phyloP scores from a whole-genome alignment of 2,888 invertebrate species.

The Lasioglossum zephyrum region DNA sequence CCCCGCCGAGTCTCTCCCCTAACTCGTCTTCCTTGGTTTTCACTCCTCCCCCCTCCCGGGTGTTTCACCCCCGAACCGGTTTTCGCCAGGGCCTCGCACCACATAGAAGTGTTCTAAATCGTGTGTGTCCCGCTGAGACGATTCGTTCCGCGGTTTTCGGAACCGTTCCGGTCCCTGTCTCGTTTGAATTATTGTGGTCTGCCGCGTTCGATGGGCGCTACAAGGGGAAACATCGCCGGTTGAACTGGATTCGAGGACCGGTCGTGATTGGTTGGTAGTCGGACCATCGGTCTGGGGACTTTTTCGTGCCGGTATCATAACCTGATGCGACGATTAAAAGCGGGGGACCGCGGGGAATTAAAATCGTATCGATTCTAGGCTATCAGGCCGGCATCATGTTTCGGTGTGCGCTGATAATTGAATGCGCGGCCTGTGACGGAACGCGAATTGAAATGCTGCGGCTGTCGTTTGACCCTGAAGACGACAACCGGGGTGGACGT shows the following conservation, averaged over 20 bases:
- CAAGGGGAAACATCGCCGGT: neutral
- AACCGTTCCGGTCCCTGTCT: constrained; percentile 41
- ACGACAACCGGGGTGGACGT: neutral
- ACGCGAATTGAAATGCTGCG: neutral
- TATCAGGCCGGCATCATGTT: neutral
- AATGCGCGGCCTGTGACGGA: neutral
- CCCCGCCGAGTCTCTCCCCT: neutral
- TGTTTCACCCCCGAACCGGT: neutral
- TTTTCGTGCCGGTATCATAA: constrained; percentile 28
- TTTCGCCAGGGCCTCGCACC: constrained; percentile 34
- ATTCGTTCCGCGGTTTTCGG: constrained; percentile 60
- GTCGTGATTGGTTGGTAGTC: constrained; percentile 16
- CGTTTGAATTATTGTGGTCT: constrained; percentile 53
- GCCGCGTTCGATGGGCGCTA: constrained; percentile 45
- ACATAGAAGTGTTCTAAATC: constrained; percentile 76
- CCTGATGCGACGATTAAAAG: constrained; percentile 41
- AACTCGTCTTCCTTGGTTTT: constrained; percentile 21
- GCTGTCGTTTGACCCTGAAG: neutral
- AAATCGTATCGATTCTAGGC: constrained; percentile 45
- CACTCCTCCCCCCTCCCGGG: neutral
- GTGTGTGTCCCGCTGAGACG: constrained; percentile 68
- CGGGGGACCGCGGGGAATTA: constrained; percentile 52
- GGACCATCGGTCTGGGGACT: constrained; percentile 35
- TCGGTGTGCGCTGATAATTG: neutral
- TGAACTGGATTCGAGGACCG: constrained; percentile 25